These are phyloP conservation scores for Drosophila putrida DNA, from an alignment of 2,888 invertebrate genomes.

Conservation along the genomic window DNA sequence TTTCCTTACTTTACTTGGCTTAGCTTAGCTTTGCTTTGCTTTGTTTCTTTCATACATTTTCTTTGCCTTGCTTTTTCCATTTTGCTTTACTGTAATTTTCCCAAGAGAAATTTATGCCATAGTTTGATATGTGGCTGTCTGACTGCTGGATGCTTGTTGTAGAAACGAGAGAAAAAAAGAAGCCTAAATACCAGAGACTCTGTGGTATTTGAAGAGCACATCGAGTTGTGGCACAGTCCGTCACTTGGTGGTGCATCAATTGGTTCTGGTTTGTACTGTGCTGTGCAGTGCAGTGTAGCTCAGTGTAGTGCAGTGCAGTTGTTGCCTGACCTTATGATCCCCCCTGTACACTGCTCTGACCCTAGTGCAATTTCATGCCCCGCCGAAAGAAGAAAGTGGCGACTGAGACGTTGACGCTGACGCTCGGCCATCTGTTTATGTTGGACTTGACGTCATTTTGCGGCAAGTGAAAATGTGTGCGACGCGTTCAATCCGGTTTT, in stretches of 20 bases:
- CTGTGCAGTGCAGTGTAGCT: constrained; percentile 7
- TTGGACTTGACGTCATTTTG: constrained; percentile 80
- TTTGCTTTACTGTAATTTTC: constrained; percentile 58
- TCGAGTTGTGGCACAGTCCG: not conserved
- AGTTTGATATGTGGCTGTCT: constrained; percentile 49
- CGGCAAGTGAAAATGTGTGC: constrained; percentile 79
- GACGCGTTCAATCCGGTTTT: constrained; percentile 73
- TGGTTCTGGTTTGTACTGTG: constrained; percentile 58
- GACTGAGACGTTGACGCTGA: constrained; percentile 23
- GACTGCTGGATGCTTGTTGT: constrained; percentile 3
- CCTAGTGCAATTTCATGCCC: constrained; percentile 60
- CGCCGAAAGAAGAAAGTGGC: constrained; percentile 68
- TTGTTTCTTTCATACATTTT: constrained; percentile 28
- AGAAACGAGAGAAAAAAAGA: constrained; percentile 17
- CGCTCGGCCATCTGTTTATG: constrained; percentile 62
- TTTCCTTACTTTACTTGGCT: constrained; percentile 33
- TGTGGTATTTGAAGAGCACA: constrained; percentile 25
- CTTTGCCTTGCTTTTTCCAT: constrained; percentile 28
- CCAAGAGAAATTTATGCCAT: constrained; percentile 68
- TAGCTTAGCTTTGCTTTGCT: constrained; percentile 34
- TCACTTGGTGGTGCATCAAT: constrained; percentile 39
- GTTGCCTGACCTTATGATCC: constrained; percentile 67
- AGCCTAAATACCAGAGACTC: constrained; percentile 38
- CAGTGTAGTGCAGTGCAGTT: constrained; percentile 1
- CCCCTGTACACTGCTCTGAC: constrained; percentile 43